Base-by-base conservation (phyloP, 2,888 invertebrate genomes). In the Anticlea derivata region DNA sequence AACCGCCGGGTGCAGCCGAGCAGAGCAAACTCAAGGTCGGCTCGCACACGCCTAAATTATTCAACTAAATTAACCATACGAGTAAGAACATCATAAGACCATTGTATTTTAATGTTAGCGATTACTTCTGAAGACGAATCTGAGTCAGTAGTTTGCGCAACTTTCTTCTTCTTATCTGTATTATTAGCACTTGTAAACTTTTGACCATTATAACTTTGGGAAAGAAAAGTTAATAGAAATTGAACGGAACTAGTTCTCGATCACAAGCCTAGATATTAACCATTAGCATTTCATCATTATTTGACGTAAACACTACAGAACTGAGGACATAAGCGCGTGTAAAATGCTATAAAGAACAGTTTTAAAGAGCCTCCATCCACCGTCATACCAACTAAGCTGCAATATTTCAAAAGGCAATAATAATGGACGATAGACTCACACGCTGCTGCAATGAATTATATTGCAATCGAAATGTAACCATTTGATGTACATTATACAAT, bases 11-110 rank as follows among this genome's bases (percentile, higher is more conserved):
- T 76, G 81, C 83, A 85, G 66, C 80, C 68, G 61, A 79, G 76
- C 83, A 78, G 63, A 62, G 62, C 58, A 55, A 57, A 58, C 66
- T 73, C 85, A 87, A 88, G 88, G 87, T 83, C 86, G 75, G 56
- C 61, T 60, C 75, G 69, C 65, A 70, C 70, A 75, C 73, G 65
- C 73, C 74, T 76, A 67, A 67, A 70, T 71, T 68, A 74, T 69
- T 68, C 68, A 73, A 65, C 58, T 55, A 67, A 68, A 70, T 70
- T 72, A 68, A 61, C 62, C 60, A 61, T 63, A 63, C 63, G 29
- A 63, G 55, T 62, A 58, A 55, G 61, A 55, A 57, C 51, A 62
- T 60, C 57, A 59, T 61, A 62, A 62, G 40, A 30, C 13, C 45
- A 56, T 55, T 57, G 47, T 39, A 26, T 38, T 31, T 50, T 53